Percentiles rank a stretch among this genome's conserved stretches.
phyloP scores from a whole-genome alignment of 2,113 vertebrate species.

The Apteryx mantelli region DNA sequence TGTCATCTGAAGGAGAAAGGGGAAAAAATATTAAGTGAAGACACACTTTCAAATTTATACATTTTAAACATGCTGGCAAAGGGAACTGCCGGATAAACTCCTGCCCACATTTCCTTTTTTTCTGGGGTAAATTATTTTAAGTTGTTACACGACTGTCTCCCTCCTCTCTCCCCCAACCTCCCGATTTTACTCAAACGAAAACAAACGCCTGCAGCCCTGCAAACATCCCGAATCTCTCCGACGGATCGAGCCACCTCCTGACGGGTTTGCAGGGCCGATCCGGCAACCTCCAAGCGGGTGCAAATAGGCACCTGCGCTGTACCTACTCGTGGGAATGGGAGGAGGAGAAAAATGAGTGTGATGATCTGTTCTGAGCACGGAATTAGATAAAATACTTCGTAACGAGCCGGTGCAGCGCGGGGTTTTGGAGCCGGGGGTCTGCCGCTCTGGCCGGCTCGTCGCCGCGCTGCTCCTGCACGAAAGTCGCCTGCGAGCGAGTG shows the following conservation, averaged over 20 bases:
- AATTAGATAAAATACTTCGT: neutral
- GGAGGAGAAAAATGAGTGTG: rapidly evolving
- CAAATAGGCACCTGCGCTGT: neutral
- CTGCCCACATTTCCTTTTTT: slow-evolving; percentile 74
- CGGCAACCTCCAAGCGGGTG: neutral
- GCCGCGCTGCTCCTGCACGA: neutral
- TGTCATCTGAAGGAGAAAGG: slow-evolving; percentile 80
- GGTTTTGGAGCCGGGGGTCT: neutral
- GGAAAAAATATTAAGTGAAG: slow-evolving; percentile 83
- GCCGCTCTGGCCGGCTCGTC: neutral
- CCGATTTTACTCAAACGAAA: slow-evolving; percentile 12
- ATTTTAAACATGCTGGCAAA: slow-evolving; percentile 78
- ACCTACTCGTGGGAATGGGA: neutral
- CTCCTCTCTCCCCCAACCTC: neutral
- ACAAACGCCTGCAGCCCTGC: neutral
- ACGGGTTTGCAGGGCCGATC: neutral
- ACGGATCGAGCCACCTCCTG: neutral
- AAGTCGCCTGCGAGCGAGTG: neutral
- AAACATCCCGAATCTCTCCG: neutral
- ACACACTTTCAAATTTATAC: slow-evolving; percentile 82
- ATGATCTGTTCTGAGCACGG: neutral
- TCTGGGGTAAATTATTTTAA: slow-evolving; percentile 72
- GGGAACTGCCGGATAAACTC: slow-evolving; percentile 78
- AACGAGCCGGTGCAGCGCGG: neutral
- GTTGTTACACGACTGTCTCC: slow-evolving; percentile 34